A percentile compares a stretch with the other conserved stretches of the same genome.
Conservation (phyloP, 1,140 invertebrate genomes). For the Heliconius himera region DNA sequence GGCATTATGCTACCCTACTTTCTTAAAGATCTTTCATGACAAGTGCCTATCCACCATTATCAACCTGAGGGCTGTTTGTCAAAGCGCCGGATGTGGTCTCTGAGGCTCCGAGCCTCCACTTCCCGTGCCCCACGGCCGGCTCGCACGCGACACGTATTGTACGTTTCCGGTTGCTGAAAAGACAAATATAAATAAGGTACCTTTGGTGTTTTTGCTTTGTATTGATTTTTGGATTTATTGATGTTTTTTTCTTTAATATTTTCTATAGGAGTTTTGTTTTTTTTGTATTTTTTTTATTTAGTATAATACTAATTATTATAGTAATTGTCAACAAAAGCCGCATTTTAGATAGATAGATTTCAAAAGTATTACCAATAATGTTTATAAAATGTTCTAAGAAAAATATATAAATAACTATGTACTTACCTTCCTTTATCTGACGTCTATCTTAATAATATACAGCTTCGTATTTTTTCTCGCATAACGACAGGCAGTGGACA, state of each 20-base stretch:
- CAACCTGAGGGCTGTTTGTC: conserved; percentile 60
- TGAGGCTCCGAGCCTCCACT: conserved; percentile 50
- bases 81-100: conserved; percentile 66
- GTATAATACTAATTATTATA: no score
- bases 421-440: no score
- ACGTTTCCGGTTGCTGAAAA: conserved; percentile 44
- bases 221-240: not conserved
- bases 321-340: no score
- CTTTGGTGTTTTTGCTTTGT: not conserved
- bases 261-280: no score
- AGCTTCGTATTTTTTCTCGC: no score
- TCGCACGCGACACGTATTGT: conserved; percentile 52
- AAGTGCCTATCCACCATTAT: conserved; percentile 45
- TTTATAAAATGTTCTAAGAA: no score
- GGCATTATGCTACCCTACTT: conserved; percentile 3
- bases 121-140: conserved; percentile 46
- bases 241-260: not conserved
- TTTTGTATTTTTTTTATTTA: no score
- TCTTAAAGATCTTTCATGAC: conserved; percentile 38
- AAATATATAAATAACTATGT: no score
- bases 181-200: conserved; percentile 32
- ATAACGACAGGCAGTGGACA: no score
- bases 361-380: no score
- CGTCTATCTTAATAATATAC: no score
- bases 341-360: no score